Evolutionary conservation across 1,140 invertebrate genomes (phyloP), one percentile per base, ranked within the genome.

Genomic region (Phocides pigmalion): DNA sequence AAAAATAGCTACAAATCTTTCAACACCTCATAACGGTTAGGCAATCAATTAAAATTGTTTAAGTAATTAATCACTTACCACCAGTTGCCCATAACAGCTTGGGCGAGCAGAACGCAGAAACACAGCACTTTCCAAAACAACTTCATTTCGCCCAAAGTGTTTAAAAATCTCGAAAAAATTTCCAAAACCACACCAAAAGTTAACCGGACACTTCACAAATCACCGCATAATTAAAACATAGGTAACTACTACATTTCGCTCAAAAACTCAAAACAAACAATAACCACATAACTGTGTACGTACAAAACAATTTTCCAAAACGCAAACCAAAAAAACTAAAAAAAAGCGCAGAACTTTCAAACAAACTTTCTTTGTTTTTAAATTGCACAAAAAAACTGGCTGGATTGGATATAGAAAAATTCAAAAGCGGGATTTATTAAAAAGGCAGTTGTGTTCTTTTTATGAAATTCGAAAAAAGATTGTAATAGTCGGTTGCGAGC

Each of bases 121-220:
- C 81, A 87, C 74, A 86, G 66, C 72, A 85, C 76, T 87, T 81
- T 87, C 85, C 81, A 90, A 81, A 86, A 70, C 58, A 88, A 71
- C 81, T 76, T 84, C 87, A 90, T 90, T 20, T 35, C 42, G 53
- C 39, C 53, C 53, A 35, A 49, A 61, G 54, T 83, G 75, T 75
- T 68, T 56, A 51, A 63, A 74, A 75, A 74, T 56, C 76, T 75
- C 71, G 51, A 70, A 71, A 71, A n/a, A 74, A 72, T 70, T 68
- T 79, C 72, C 65, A 70, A 71, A 68, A 73, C 72, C 74, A 70
- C 81, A 70, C 66, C 62, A 67, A 68, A 71, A 78, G 79, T 74
- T 77, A 72, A 22, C 51, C 64, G 64, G 44, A 53, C 76, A 84
- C 80, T 74, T 75, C 78, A 83, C 80, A 74, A 73, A 81, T 67